Evolutionary conservation across 2,888 invertebrate genomes (phyloP).

Genomic region (Melanostoma mellinum): DNA sequence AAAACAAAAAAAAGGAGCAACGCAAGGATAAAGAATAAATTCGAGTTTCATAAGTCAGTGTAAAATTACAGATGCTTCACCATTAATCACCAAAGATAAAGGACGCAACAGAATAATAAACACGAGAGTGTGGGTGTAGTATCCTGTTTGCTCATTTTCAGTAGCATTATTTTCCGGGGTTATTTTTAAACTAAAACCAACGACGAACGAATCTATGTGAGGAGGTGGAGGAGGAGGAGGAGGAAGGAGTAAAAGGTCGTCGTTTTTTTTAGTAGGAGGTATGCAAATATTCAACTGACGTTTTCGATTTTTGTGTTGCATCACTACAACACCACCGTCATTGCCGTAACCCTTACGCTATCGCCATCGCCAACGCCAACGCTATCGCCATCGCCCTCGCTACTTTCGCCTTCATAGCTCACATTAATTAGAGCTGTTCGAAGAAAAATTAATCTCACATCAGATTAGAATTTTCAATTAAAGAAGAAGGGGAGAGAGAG

Average conservation of each 20-base stretch:
- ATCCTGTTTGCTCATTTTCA: slow-evolving; percentile 33
- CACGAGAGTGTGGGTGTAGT: slow-evolving; percentile 13
- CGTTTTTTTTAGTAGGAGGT: not conserved
- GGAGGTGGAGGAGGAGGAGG: not conserved
- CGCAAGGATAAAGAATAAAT: slow-evolving; percentile 34
- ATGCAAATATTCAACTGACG: slow-evolving; percentile 44
- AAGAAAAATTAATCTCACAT: slow-evolving; percentile 77
- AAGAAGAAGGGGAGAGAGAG: slow-evolving; percentile 68
- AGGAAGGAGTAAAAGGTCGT: not conserved
- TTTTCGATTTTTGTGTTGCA: slow-evolving; percentile 34
- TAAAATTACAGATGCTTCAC: slow-evolving; percentile 69
- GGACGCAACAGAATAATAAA: slow-evolving; percentile 19
- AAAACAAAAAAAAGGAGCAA: slow-evolving; percentile 42
- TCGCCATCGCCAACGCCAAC: not conserved
- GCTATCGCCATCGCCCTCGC: not conserved
- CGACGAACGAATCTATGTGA: not conserved
- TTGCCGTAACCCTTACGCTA: no score
- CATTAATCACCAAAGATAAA: slow-evolving; percentile 69
- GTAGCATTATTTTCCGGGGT: slow-evolving; percentile 22
- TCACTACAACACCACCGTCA: not conserved
- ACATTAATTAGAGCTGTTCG: slow-evolving; percentile 58
- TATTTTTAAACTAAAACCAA: slow-evolving; percentile 1
- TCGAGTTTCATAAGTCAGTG: slow-evolving; percentile 63
- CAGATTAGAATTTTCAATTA: slow-evolving; percentile 80
- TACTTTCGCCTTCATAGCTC: not conserved